Base-by-base conservation (phyloP, 2,113 vertebrate genomes). In the Marmota flaviventris region DNA sequence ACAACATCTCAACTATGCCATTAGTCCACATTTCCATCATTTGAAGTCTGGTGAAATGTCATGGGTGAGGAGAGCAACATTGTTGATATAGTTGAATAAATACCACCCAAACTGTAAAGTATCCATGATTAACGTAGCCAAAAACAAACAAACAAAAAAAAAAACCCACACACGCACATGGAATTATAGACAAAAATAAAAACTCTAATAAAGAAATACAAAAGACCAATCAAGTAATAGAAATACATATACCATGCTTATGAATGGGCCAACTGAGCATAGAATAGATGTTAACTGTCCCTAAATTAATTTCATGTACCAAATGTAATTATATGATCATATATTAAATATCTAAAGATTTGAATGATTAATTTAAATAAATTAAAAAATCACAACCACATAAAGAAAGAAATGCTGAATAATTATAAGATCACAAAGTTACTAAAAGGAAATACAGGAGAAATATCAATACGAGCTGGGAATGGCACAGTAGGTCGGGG, bases 101-200 rank as follows among this genome's bases (percentile, higher is more conserved):
- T 70, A 84, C 65, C 8, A 94, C 39, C 13, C n/a, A 83, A 93
- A 83, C n/a, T 70, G 11, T 76, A 90, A 91, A 85, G 9, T 56
- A 85, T 39, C 58, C 77, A 20, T 78, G 61, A 81, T 89, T 92
- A 89, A 72, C 45, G 12, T 87, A 86, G 67, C 14, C 14, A 1
- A 24, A 18, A 1, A 24, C 12, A 48, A 84, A 27, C n/a, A 81
- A 72, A 61, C 37, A 93, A 39, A 67, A 2, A 67, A 2, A 39
- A 88, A 34, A 76, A 73, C 29, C 42, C 42, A 45, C 42, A 45
- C 42, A 6, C 39, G 39, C 45, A 77, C 29, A 84, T 67, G 25
- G 37, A 72, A 32, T 72, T 72, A 37, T 85, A 92, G 39, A 72
- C 22, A 67, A 97, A 84, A 95, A 48, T 85, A 12, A 79, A 42